Conservation (phyloP, 1,140 invertebrate species). For the Conus ventricosus region DNA sequence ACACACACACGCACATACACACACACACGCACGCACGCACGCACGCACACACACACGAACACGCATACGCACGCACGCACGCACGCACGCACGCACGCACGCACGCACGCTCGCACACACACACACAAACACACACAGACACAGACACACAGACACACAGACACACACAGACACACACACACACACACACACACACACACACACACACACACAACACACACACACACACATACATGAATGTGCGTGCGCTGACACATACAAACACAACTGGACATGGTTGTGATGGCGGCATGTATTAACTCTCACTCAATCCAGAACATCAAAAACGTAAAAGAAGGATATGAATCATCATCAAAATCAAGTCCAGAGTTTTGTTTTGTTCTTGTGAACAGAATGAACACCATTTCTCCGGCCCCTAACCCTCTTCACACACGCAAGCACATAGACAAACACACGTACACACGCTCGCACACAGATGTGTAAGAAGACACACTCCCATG, state of each 20-base stretch:
- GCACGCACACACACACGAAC: not conserved
- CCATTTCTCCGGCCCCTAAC: too few species aligned
- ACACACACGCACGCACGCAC: not conserved
- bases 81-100: not conserved
- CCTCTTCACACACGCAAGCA: not conserved
- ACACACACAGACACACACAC: not conserved
- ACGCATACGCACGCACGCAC: not conserved
- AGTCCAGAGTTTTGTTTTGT: too few species aligned
- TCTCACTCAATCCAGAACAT: too few species aligned
- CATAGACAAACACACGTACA: not conserved
- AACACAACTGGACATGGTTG: too few species aligned
- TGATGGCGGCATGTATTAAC: too few species aligned
- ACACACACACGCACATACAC: slow-evolving; percentile 6
- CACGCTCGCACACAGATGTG: not conserved
- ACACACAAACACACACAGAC: not conserved
- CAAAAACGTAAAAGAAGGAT: too few species aligned
- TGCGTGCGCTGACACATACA: too few species aligned
- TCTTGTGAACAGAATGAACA: too few species aligned
- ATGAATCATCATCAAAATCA: too few species aligned
- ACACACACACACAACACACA: slow-evolving; percentile 11
- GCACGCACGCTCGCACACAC: not conserved
- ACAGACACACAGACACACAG: not conserved
- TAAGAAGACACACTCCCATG: too few species aligned
- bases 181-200: not conserved
- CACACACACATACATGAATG: not conserved